Percentiles rank a stretch among this genome's conserved stretches.
Conservation (phyloP, 2,113 vertebrate genomes). For the Pogonocichla stellata region DNA sequence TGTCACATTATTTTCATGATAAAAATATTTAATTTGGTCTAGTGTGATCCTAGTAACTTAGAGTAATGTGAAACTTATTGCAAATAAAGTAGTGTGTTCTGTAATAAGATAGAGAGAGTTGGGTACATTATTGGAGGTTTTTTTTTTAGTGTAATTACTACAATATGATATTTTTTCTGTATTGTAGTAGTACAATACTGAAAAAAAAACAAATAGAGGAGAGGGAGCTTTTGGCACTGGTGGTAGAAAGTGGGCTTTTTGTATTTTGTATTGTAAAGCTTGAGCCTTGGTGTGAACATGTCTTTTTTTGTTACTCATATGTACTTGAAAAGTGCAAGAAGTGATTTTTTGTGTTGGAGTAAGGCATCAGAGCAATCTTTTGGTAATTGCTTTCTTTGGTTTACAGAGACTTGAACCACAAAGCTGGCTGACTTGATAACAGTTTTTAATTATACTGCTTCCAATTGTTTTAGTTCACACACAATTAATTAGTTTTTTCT, state of each 20-base stretch:
- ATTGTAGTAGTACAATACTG: neutral
- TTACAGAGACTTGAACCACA: constrained; percentile 18
- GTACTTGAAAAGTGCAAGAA: neutral
- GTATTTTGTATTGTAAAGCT: neutral
- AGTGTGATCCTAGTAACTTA: neutral
- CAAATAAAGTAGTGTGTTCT: neutral
- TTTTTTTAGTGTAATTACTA: neutral
- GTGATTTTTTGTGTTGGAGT: neutral
- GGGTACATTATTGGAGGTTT: neutral
- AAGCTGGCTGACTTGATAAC: constrained; percentile 8
- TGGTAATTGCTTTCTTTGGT: constrained; percentile 46
- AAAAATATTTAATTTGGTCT: neutral
- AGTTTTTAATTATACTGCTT: constrained; percentile 17
- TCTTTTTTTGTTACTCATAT: neutral
- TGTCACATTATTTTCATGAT: neutral
- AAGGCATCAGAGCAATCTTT: neutral
- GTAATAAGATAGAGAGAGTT: neutral
- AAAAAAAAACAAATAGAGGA: neutral
- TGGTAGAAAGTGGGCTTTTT: constrained; percentile 5
- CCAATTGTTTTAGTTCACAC: neutral
- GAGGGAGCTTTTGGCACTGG: neutral
- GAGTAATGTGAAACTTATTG: neutral
- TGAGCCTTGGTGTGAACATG: neutral
- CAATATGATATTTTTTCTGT: neutral
- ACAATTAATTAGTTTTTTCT: constrained; percentile 23